A percentile compares a stretch with the other conserved stretches of the same genome.
Conservation (phyloP, 2,797 vertebrate species). For the Hapalemur alaotrensis region DNA sequence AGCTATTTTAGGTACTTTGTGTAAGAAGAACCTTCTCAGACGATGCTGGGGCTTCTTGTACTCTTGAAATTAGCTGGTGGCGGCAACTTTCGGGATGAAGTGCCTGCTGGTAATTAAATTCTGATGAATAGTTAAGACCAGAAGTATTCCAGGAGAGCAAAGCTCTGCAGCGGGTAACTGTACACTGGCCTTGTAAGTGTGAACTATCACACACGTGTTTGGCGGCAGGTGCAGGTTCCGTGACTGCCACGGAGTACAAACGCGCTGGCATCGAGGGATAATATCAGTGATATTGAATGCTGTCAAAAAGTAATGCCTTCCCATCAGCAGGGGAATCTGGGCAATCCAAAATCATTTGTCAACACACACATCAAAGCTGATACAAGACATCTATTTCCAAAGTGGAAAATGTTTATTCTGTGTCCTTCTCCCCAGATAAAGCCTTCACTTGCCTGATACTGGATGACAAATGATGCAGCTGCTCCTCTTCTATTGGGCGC, state of each 20-base stretch:
- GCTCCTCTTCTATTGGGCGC: not conserved
- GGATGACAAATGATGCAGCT: not conserved
- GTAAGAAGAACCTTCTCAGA: not conserved
- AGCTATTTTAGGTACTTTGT: conserved; percentile 33
- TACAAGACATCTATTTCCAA: conserved; percentile 52
- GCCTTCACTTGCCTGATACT: not conserved
- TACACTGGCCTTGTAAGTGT: not conserved
- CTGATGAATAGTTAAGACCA: not conserved
- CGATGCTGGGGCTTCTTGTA: not conserved
- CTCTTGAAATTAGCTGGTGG: conserved; percentile 19
- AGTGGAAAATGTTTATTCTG: not conserved
- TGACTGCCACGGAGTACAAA: not conserved
- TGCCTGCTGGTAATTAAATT: conserved; percentile 44
- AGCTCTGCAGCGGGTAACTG: not conserved
- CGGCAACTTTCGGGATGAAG: conserved; percentile 14
- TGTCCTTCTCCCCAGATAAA: conserved; percentile 6
- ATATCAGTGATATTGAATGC: not conserved
- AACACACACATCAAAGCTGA: not conserved
- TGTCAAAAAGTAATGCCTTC: not conserved
- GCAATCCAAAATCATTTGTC: conserved; percentile 36
- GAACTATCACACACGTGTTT: not conserved
- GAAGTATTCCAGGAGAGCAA: not conserved
- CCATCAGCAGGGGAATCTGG: not conserved
- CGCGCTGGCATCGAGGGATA: not conserved
- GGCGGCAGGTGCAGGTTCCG: not conserved